Percentiles rank a stretch among this genome's conserved stretches.
These are phyloP conservation scores for Nansenia antarctica DNA, from an alignment of 2,113 vertebrate genomes.

Conservation along the genomic window DNA sequence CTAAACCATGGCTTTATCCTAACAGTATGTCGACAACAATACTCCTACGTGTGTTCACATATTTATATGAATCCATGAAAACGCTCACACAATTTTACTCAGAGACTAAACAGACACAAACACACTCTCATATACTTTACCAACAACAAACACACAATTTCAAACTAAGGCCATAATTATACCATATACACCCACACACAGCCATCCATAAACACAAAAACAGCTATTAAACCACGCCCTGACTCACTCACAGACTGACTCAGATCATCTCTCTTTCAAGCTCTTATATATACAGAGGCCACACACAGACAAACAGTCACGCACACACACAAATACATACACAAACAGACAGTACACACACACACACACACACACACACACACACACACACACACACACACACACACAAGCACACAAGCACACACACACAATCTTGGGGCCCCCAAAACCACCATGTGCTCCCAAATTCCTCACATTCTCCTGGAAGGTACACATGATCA, in stretches of 20 bases:
- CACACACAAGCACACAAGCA: neutral
- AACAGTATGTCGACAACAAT: no score
- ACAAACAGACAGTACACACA: neutral
- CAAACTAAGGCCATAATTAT: neutral
- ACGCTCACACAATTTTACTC: neutral
- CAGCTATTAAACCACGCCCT: neutral
- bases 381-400: neutral
- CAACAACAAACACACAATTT: neutral
- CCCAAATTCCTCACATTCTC: neutral
- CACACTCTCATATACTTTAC: neutral
- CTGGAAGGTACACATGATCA: no score
- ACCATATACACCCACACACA: conserved; percentile 1
- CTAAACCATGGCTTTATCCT: no score
- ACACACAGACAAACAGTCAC: conserved; percentile 18
- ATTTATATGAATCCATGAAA: neutral
- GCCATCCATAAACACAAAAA: conserved; percentile 8
- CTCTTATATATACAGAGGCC: neutral
- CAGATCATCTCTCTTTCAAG: neutral
- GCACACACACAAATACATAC: conserved; percentile 7
- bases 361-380: conserved; percentile 4
- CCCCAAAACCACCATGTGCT: neutral
- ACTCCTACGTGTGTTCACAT: no score
- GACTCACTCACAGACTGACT: neutral
- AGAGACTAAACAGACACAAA: neutral
- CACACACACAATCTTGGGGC: neutral